Percentiles rank a stretch among this genome's conserved stretches.
phyloP scores from a whole-genome alignment of 1,140 invertebrate species.

The Dolichoris vasculosae region DNA sequence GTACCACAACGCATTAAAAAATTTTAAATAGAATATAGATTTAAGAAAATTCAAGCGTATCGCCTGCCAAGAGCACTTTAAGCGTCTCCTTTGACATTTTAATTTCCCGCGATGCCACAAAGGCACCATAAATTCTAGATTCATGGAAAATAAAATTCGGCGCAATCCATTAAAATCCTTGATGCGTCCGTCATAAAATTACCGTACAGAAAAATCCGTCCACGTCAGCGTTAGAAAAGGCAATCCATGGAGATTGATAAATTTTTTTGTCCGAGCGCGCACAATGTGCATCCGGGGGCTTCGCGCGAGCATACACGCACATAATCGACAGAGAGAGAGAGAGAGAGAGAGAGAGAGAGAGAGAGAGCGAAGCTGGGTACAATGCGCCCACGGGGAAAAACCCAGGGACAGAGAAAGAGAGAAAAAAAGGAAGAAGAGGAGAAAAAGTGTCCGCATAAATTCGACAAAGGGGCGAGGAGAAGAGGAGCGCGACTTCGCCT shows the following conservation, averaged over 20 bases:
- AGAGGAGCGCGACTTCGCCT: not conserved
- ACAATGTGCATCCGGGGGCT: conserved; percentile 18
- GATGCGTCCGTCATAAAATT: conserved; percentile 27
- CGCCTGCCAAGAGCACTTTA: not conserved
- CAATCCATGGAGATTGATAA: conserved; percentile 32
- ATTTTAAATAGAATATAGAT: not conserved
- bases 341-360: not conserved
- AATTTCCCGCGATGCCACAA: not conserved
- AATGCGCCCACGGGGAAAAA: not conserved
- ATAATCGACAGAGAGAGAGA: not conserved
- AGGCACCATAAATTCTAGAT: not conserved
- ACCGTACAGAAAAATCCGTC: not conserved
- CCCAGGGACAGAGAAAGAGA: not conserved
- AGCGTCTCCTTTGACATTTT: not conserved
- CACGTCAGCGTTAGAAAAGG: not conserved
- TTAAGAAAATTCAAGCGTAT: not conserved
- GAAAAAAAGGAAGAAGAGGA: conserved; percentile 1
- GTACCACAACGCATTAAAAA: not conserved
- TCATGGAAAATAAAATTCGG: not conserved
- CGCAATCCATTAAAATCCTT: not conserved
- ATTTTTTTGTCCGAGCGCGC: conserved; percentile 33
- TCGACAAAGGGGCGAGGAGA: conserved; percentile 10
- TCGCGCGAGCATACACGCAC: conserved; percentile 4
- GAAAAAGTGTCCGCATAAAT: not conserved
- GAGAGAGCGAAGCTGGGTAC: no score